Evolutionary conservation across 2,113 vertebrate genomes (phyloP).

Genomic region (Chamaea fasciata): DNA sequence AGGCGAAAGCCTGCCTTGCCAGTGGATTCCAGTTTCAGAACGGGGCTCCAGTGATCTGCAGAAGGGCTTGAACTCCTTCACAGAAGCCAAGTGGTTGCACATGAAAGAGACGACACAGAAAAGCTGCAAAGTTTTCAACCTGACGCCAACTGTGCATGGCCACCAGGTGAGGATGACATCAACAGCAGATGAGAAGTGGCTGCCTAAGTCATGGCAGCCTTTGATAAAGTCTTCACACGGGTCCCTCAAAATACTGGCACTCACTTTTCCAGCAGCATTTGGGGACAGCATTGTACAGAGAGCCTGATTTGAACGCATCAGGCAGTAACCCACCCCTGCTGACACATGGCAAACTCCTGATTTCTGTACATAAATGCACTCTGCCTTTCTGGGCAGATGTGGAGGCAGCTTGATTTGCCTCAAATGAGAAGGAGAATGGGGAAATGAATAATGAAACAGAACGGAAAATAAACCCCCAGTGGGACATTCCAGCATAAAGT

Average conservation of each 20-base stretch:
- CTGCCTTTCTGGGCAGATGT: neutral
- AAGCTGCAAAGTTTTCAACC: neutral
- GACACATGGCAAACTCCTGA: neutral
- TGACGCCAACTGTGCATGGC: neutral
- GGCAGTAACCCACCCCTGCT: neutral
- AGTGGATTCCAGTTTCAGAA: neutral
- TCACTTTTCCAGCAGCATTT: neutral
- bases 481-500: slow-evolving; percentile 1
- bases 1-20: neutral
- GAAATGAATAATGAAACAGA: slow-evolving; percentile 42
- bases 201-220: neutral
- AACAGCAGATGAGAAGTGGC: neutral
- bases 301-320: neutral
- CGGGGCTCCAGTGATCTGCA: neutral
- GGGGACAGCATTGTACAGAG: neutral
- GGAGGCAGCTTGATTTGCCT: neutral
- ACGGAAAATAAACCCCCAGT: slow-evolving; percentile 15
- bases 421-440: neutral
- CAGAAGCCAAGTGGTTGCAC: neutral
- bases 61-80: neutral
- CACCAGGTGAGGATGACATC: neutral
- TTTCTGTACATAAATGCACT: neutral
- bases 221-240: fast-evolving
- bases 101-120: neutral
- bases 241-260: neutral